Base-by-base conservation (phyloP, 2,113 vertebrate genomes). In the Pachycephala philippinensis region DNA sequence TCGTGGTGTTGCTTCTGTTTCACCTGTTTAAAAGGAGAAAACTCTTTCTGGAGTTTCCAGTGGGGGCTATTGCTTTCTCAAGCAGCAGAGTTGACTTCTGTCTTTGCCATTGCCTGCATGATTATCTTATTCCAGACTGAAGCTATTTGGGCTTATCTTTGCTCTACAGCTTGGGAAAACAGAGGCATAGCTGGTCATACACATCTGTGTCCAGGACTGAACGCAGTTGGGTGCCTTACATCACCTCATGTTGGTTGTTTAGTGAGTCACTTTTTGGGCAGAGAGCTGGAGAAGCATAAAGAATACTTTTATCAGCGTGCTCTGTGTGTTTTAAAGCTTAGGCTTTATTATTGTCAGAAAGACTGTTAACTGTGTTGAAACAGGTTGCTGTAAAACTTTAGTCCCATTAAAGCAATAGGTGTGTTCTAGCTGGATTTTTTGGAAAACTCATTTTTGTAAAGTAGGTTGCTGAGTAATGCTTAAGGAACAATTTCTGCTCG, bases 381-480 rank as follows among this genome's bases (percentile, higher is more conserved):
- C 79, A 95, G 76, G 64, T 90, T 91, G 56, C 72, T 77, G 16
- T 90, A 78, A 89, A 88, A 93, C 68, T 96, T 89, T 30, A 81
- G 82, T 66, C 64, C 54, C 19, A 7, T 82, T 90, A 92, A 93
- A 91, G 92, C 76, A 45, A 26, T 42, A 84, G 60, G 44, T 89
- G 59, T 91, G 53, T 93, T 92, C 57, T 60, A 74, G 69, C 35
- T 90, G 64, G 60, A 71, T 90, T 94, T 94, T 90, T 93, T 93
- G 15, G 60, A 63, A 78, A 81, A 84, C 11, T 65, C 13, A 0
- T 69, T 88, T 93, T 84, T 31, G 45, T 91, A 71, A 94, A 96
- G 80, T 92, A 92, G 76, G 93, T 95, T 95, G 94, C 94, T 91
- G 94, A 95, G 84, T 93, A 92, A 95, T 95, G 86, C 84, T 87